Evolutionary conservation across 2,888 invertebrate genomes (phyloP).

Genomic region (Diplolepis rosae): DNA sequence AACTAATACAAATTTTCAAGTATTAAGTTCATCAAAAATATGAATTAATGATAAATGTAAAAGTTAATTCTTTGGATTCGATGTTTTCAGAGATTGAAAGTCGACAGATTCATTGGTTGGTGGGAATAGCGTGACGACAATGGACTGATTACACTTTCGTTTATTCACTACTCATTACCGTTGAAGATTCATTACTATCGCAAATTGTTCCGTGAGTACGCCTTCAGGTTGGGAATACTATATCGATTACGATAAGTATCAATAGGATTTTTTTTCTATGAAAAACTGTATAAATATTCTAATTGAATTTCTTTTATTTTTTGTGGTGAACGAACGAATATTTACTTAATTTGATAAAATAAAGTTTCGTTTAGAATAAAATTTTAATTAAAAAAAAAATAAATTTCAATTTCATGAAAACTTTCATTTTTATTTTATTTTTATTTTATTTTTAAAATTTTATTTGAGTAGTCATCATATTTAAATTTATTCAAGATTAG

Average conservation of each 20-base stretch:
- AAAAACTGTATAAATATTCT: neutral
- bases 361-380: no score
- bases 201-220: neutral
- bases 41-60: neutral
- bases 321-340: no score
- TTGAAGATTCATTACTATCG: slow-evolving; percentile 1
- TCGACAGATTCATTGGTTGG: neutral
- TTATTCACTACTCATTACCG: slow-evolving; percentile 21
- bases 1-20: neutral
- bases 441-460: no score
- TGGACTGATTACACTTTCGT: slow-evolving; percentile 1
- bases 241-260: neutral
- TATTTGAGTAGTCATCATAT: no score
- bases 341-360: no score
- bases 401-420: no score
- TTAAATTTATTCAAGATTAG: no score
- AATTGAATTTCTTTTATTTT: no score
- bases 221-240: neutral
- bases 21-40: neutral
- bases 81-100: slow-evolving; percentile 10
- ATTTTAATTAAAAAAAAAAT: no score
- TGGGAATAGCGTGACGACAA: slow-evolving; percentile 6
- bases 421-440: no score
- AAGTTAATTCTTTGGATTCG: neutral
- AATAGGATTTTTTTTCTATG: neutral